These are phyloP conservation scores for Eulemur rubriventer DNA, from an alignment of 2,797 vertebrate genomes.

Conservation along the genomic window DNA sequence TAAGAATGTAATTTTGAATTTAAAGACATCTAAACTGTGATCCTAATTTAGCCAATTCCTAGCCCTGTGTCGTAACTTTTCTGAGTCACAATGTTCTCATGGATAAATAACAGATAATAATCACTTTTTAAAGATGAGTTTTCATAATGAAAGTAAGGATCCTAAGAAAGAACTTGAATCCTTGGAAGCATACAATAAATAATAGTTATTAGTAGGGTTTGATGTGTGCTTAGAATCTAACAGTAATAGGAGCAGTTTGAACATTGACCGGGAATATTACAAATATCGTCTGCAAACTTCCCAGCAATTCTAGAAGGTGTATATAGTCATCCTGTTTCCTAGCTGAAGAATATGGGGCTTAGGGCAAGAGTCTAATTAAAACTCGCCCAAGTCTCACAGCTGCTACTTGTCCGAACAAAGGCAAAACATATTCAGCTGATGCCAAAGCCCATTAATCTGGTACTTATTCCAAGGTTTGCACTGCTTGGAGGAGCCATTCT, in stretches of 20 bases:
- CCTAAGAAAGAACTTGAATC: not conserved
- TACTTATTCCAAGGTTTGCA: not conserved
- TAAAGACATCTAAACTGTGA: not conserved
- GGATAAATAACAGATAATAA: not conserved
- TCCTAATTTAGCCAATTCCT: not conserved
- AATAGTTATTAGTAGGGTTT: not conserved
- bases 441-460: not conserved
- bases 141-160: not conserved
- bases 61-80: not conserved
- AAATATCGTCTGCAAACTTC: not conserved
- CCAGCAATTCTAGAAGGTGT: not conserved
- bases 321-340: not conserved
- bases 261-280: not conserved
- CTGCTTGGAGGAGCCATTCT: not conserved
- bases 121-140: not conserved
- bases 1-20: not conserved
- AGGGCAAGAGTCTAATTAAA: conserved; percentile 29
- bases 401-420: conserved; percentile 15
- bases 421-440: not conserved
- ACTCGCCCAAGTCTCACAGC: not conserved
- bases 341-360: not conserved
- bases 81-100: not conserved
- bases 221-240: not conserved
- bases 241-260: not conserved
- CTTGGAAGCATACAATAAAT: not conserved